Evolutionary conservation across 2,888 invertebrate species (phyloP), one percentile per base, ranked within the genome.

Genomic region (Dorcus parallelipipedus): DNA sequence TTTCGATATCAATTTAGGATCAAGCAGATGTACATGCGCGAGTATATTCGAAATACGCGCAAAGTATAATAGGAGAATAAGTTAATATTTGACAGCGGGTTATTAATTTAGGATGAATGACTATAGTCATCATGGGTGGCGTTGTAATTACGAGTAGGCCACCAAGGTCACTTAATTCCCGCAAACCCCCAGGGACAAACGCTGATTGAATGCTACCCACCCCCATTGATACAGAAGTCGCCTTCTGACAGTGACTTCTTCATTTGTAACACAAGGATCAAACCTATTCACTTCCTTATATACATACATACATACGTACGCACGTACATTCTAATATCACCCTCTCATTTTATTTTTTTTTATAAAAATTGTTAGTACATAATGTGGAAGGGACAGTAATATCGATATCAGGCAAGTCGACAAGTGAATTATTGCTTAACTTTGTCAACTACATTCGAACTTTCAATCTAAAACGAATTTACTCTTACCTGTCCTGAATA

Each of bases 151-250:
- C 70, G 70, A 70, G 70, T 70, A 71, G 72, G 71, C 71, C 70
- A 72, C 70, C 71, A 71, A 73, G 74, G 73, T 75, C 73, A 73
- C 72, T 73, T 73, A 74, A 75, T 75, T 33, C 74, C 72, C 71
- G 69, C 66, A 61, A 68, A 70, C 73, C 73, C 73, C 69, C 57
- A 63, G 74, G 75, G 74, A 73, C 68, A 66, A 67, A 61, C 69
- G 70, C 71, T 75, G 74, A 75, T 75, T 75, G 74, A 75, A 75
- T 73, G 74, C 65, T 65, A 61, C 63, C 66, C 65, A 59, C 56
- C 53, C 58, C 58, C 51, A 49, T 56, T 56, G 51, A 56, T 56
- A 58, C 49, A 49, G 55, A 49, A 38, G 50, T 43, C 43, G 39
- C 10, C 38, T 38, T n/a, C 23, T 41, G 26, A 51, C 50, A 33